Conservation (phyloP, 2,797 vertebrate genomes). For the Acrossocheilus wenchowensis region DNA sequence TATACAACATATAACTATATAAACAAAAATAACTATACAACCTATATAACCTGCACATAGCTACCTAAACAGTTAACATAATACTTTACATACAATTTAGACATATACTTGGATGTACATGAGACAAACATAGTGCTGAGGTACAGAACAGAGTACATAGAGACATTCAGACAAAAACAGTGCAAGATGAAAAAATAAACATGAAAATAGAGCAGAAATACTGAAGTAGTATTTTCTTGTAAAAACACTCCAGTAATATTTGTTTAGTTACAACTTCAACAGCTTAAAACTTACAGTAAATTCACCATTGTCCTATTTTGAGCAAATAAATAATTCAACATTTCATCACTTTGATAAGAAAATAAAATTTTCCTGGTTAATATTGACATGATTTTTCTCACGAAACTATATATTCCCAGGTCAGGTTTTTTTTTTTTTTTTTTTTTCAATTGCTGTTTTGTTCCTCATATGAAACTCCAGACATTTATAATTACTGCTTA, state of each 20-base stretch:
- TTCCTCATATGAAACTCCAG: background rate
- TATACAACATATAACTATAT: no score
- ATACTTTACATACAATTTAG: no score
- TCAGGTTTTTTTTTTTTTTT: background rate
- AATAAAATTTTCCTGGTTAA: background rate
- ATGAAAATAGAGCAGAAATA: background rate
- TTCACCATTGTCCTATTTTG: background rate
- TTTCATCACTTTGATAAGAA: background rate
- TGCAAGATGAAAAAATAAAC: background rate
- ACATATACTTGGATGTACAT: no score
- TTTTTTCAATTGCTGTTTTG: background rate
- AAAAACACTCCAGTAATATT: background rate
- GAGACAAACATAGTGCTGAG: no score
- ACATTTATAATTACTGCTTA: background rate
- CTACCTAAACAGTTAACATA: no score
- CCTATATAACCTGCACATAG: no score
- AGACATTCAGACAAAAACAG: no score
- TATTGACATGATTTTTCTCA: background rate
- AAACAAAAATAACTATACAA: no score
- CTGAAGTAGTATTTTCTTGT: background rate
- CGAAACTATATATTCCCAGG: background rate
- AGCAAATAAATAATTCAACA: background rate
- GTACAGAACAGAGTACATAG: no score
- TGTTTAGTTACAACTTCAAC: background rate
- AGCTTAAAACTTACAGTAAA: background rate